Evolutionary conservation across 2,113 vertebrate genomes (phyloP).

Genomic region (Machaerirhynchus nigripectus): DNA sequence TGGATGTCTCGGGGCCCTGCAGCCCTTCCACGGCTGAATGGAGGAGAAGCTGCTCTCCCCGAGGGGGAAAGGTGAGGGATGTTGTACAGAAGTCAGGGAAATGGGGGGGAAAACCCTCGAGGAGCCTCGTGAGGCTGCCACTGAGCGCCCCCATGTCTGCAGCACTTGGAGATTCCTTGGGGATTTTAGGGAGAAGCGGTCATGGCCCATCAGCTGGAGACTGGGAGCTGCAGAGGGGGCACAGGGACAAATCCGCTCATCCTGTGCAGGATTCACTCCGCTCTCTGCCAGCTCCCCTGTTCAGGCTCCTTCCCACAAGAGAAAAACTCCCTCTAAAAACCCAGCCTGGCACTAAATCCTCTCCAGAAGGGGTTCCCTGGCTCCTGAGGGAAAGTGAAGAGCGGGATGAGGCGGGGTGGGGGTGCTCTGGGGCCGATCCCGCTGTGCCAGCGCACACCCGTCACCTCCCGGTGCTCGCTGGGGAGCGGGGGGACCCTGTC

Average conservation of each 20-base stretch:
- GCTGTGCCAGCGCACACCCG: not conserved
- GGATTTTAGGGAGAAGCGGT: not conserved
- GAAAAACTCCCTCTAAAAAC: not conserved
- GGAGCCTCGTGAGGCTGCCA: not conserved
- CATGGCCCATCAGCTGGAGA: fast-evolving
- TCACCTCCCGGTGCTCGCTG: not conserved
- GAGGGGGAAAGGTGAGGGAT: not conserved
- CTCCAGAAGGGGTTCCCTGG: not conserved
- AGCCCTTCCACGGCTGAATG: not conserved
- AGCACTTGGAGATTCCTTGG: not conserved
- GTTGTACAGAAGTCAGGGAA: not conserved
- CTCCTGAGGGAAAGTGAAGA: not conserved
- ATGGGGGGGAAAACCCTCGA: not conserved
- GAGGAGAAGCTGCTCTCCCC: not conserved
- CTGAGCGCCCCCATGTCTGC: not conserved
- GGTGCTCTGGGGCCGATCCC: not conserved
- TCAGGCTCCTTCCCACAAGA: too few species aligned
- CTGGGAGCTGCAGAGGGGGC: not conserved
- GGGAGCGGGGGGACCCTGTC: not conserved
- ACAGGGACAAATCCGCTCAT: not conserved
- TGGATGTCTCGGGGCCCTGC: not conserved
- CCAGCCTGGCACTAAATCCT: not conserved
- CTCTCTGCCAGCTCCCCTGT: not conserved
- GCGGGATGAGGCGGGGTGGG: not conserved
- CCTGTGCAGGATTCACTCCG: too few species aligned